Evolutionary conservation across 64 coral and sea anemone species (phyloP), one percentile per base, ranked within the genome.

Genomic region (Actinia tenebrosa): DNA sequence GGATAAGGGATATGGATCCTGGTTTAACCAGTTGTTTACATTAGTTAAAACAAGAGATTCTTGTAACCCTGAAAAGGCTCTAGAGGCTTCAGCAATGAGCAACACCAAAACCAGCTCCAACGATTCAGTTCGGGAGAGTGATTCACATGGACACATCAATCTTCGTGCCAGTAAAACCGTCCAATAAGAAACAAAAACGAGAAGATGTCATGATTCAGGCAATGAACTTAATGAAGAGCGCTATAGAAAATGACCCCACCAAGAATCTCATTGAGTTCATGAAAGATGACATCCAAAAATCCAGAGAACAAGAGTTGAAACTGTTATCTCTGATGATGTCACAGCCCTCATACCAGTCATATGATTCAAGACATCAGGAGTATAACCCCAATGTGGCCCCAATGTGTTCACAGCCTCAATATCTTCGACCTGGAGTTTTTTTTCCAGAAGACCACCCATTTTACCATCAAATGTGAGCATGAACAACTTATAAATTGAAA

Each of bases 21-120:
- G 85, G 90, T 92, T 87, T 83, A 27, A 30, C 22, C 72, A 26
- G 37, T 71, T 87, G n/a, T 92, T 87, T 83, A 44, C 56, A 82
- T 20, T 87, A 5, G 90, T 92, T 1, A 92, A 85, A 54, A 92
- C 91, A 52, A 79, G 91, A 69, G 91, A 93, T 62, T 89, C 87
- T 16, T 93, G 91, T 27, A 50, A 89, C 25, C 87, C 86, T 18
- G 91, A 88, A 59, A 10, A 26, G 81, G 87, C 91, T n/a, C 75
- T 85, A 78, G 91, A 93, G 43, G 82, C 91, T 79, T 94, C 72
- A 87, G 85, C 62, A 90, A 42, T 60, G 89, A 85, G 63, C 63
- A 66, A 66, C 63, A 20, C 63, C 63, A 66, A 66, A 66, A 66
- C 63, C 63, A 66, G 63, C 63, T 66, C 63, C 63, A 66, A 19